Evolutionary conservation across 2,797 vertebrate species (phyloP), one percentile per base, ranked within the genome.

Genomic region (Cirrhinus mrigala): DNA sequence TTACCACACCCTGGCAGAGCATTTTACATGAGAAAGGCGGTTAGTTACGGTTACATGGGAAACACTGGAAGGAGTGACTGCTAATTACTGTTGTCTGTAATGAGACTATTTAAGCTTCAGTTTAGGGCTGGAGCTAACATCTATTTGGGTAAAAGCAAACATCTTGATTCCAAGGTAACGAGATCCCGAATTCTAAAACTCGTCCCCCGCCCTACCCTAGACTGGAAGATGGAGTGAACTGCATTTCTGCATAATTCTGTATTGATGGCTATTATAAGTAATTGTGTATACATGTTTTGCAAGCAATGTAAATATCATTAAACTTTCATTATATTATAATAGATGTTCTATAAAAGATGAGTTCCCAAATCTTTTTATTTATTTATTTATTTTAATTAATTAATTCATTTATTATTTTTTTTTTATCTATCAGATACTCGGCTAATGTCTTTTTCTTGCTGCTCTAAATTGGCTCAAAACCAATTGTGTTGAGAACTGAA

Each of bases 41-140:
- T 74, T 64, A 29, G 46, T 48, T n/a, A 24, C 15, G 48, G 88
- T 89, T 83, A 22, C 89, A 89, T 88, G 85, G 90, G 84, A 91
- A 92, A 88, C 91, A 89, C 77, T 50, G 16, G n/a, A 58, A 64
- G 40, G 40, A 15, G 20, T 62, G 58, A 16, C 89, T 90, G 85
- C 91, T 92, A 87, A 92, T 93, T 92, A 90, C 60, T 83, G 69
- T 77, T 73, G 80, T 85, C 83, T 86, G 6, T 79, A 83, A 82
- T 84, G 50, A 82, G 62, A 7, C 29, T 1, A 6, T 22, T 73
- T 71, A 44, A 87, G 86, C 83, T 86, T 86, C 81, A 87, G 87
- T 24, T 81, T 81, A 83, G 71, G 6, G 22, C 27, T 40, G 46
- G 58, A 40, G 33, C 48, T 62, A 54, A 52, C 44, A 52, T 37